A percentile compares a stretch with the other conserved stretches of the same genome.
These are phyloP conservation scores for Calidris pygmaea DNA, from an alignment of 2,113 vertebrate genomes.

Conservation along the genomic window DNA sequence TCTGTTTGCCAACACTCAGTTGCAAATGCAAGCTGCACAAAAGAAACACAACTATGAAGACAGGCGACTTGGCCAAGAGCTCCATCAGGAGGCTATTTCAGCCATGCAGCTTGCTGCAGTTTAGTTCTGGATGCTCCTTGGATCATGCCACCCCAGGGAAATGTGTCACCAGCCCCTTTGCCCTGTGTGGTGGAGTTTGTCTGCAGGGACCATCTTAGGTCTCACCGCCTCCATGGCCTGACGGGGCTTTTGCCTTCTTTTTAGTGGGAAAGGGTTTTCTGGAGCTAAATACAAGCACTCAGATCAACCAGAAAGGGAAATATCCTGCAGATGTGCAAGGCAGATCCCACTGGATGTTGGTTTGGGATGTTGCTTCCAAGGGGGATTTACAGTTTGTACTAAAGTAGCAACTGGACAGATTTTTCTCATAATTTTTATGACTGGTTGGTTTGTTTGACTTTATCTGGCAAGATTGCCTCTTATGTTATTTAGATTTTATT, in stretches of 20 bases:
- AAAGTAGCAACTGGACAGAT: background rate
- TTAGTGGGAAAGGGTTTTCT: background rate
- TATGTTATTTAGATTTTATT: background rate
- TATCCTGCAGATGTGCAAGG: background rate
- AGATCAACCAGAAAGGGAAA: background rate
- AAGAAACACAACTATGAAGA: background rate
- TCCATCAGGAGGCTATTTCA: background rate
- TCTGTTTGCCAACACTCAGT: background rate
- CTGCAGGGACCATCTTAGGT: background rate
- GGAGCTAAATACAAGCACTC: background rate
- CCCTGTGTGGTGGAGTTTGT: background rate
- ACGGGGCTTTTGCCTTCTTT: background rate
- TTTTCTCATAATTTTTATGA: background rate
- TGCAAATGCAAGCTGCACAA: background rate
- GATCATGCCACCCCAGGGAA: accelerated
- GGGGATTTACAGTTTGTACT: background rate
- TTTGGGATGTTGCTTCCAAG: background rate
- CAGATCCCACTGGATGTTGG: background rate
- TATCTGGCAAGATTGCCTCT: background rate
- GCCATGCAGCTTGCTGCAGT: background rate
- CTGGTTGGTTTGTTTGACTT: background rate
- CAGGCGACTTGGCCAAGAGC: background rate
- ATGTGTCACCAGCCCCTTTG: background rate
- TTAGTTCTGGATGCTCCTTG: background rate
- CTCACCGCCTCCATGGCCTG: background rate